phyloP scores from a whole-genome alignment of 2,888 invertebrate genomes.

The Rotaria macrura region DNA sequence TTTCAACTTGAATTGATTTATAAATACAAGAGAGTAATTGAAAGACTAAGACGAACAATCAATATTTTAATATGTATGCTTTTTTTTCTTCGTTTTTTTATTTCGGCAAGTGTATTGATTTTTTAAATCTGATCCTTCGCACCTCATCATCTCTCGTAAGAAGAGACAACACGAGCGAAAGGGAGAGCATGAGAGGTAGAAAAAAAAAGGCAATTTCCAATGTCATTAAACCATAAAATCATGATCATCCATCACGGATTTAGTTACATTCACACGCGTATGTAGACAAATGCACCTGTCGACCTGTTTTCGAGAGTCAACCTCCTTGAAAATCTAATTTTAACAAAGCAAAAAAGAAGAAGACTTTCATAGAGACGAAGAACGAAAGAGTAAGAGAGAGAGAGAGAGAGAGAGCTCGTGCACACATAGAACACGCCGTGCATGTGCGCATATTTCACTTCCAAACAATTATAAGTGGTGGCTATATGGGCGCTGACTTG shows the following conservation, averaged over 20 bases:
- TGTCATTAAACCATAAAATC: conserved; percentile 3
- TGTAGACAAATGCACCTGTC: conserved; percentile 1
- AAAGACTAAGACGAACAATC: background rate
- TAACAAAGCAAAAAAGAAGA: background rate
- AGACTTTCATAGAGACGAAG: background rate
- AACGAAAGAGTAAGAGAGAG: no score
- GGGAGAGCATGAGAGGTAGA: background rate
- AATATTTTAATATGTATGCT: background rate
- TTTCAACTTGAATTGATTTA: background rate
- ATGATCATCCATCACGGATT: conserved; percentile 1
- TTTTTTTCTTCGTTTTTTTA: background rate
- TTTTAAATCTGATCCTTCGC: conserved; percentile 1
- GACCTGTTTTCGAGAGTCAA: background rate
- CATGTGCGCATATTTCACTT: conserved; percentile 1
- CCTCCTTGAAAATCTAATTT: conserved; percentile 3
- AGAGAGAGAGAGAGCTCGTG: background rate
- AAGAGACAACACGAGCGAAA: background rate
- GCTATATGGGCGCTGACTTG: background rate
- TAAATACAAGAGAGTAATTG: background rate
- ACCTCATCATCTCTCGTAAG: background rate
- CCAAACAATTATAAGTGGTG: conserved; percentile 2
- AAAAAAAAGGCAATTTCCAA: background rate
- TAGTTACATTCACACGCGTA: background rate
- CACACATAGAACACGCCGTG: background rate
- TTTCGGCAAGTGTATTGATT: background rate